Evolutionary conservation across 2,888 invertebrate genomes (phyloP).

Genomic region (Dusona sp.): DNA sequence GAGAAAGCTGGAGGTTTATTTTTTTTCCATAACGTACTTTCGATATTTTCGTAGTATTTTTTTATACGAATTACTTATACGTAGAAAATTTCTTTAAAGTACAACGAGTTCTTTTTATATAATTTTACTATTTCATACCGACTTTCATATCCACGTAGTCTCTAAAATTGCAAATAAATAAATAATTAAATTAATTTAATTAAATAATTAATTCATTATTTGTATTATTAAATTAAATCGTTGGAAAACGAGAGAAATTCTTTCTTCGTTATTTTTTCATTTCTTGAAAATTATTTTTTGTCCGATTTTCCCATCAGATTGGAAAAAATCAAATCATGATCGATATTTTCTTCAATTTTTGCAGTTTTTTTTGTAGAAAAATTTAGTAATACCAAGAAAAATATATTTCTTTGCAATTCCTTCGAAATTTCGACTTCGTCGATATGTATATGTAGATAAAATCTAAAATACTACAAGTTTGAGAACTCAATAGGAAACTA

Average conservation of each 20-base stretch:
- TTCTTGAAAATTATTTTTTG: neutral
- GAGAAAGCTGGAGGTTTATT: neutral
- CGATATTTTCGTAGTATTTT: neutral
- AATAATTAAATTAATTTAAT: neutral
- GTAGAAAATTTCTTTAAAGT: neutral
- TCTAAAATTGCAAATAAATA: too few species aligned
- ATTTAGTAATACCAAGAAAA: neutral
- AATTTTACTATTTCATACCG: neutral
- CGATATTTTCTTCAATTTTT: neutral
- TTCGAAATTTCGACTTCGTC: neutral
- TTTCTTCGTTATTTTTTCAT: neutral
- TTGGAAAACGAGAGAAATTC: neutral
- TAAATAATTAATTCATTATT: neutral
- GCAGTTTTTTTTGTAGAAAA: neutral
- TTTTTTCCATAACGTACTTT: neutral
- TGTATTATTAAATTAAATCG: neutral
- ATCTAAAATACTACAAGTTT: neutral
- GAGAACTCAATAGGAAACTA: neutral
- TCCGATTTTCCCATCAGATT: neutral
- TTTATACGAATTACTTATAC: neutral
- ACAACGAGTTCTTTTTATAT: neutral
- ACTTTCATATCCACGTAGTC: neutral
- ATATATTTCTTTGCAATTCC: neutral
- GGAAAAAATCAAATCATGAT: neutral
- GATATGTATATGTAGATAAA: neutral